Base-by-base conservation (phyloP, 2,888 invertebrate genomes). In the Limnephilus marmoratus region DNA sequence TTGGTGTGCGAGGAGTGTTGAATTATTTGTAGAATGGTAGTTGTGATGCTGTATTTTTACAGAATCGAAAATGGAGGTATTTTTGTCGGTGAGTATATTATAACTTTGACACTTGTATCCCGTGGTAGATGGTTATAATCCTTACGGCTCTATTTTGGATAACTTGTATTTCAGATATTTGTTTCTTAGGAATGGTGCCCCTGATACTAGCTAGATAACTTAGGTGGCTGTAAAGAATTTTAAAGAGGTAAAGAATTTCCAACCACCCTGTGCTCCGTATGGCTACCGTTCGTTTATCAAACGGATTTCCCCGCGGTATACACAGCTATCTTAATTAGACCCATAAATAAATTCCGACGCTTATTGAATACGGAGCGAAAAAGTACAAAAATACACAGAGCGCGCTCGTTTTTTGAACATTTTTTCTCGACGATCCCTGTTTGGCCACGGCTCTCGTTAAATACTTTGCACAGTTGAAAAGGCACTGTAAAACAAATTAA, bases 281-380 rank as follows among this genome's bases (percentile, higher is more conserved):
- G 37, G 82, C 90, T 88, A 88, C 92, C 85, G 92, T 91, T 81
- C 92, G 92, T 92, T 91, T 91, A 92, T 92, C 92, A 91, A 91
- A 91, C 90, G 90, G 86, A 93, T 93, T 93, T 91, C 93, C 93
- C 93, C 85, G 92, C 87, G 93, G 93, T 93, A 85, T 89, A 87
- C 90, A 91, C 81, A 81, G 91, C 83, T 87, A 82, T 90, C 90
- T 90, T 93, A 93, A 93, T 93, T 93, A 93, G 91, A 89, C 90
- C 85, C 91, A 90, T 92, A 91, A 92, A 92, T 92, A 91, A 91
- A 91, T 91, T 85, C 92, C 80, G 88, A 45, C 91, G 90, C 81
- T 90, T 92, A 92, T 92, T 90, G 92, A 90, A 90, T 86, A 92
- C 90, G 80, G 90, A 90, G 92, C 45, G 82, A 91, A 91, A 85